Evolutionary conservation across 2,797 vertebrate species (phyloP).

Genomic region (Mycteria americana): DNA sequence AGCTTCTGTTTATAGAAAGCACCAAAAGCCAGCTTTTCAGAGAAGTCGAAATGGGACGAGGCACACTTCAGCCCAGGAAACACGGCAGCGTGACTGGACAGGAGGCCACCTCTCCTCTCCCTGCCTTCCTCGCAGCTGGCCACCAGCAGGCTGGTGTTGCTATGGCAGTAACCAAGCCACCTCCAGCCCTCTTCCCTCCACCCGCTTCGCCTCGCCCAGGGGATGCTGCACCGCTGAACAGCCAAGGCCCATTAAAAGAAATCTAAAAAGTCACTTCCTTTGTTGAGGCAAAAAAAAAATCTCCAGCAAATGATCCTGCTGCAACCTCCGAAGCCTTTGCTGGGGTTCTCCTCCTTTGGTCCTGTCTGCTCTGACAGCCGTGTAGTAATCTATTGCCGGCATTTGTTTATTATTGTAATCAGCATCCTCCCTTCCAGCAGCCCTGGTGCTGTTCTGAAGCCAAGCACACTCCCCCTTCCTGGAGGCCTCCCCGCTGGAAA

Average conservation of each 20-base stretch:
- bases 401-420: slow-evolving; percentile 98
- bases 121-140: background rate
- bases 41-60: slow-evolving; percentile 62
- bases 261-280: background rate
- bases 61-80: slow-evolving; percentile 54
- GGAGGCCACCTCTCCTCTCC: slow-evolving; percentile 3
- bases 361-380: slow-evolving; percentile 46
- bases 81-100: background rate
- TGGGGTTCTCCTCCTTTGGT: slow-evolving; percentile 34
- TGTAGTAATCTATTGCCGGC: slow-evolving; percentile 70
- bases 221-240: slow-evolving; percentile 23
- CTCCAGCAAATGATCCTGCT: background rate
- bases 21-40: slow-evolving; percentile 32
- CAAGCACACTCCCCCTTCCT: slow-evolving; percentile 92
- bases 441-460: slow-evolving; percentile 77
- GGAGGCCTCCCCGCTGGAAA: slow-evolving; percentile 77
- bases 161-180: slow-evolving; percentile 63
- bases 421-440: slow-evolving; percentile 88
- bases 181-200: slow-evolving; percentile 47
- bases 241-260: slow-evolving; percentile 7
- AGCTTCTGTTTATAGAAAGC: background rate
- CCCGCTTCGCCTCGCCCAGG: background rate
- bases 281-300: background rate
- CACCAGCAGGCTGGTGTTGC: slow-evolving; percentile 38
- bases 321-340: background rate